Conservation (phyloP, 2,113 vertebrate species). For the Scophthalmus maximus region DNA sequence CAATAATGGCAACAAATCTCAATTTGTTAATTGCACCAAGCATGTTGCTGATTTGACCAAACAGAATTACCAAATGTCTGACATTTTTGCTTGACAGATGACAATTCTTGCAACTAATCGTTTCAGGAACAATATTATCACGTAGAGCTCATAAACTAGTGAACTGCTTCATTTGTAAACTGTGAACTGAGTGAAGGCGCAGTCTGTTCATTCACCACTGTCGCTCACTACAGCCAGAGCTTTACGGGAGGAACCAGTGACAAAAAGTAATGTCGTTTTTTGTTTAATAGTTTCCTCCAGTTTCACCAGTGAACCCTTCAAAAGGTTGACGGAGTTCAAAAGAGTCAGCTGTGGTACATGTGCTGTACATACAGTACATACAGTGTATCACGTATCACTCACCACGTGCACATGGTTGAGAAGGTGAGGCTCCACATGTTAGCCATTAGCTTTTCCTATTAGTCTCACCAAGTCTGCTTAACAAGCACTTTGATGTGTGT, state of each 20-base stretch:
- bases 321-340: too few relatives aligned
- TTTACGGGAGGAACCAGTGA: background rate
- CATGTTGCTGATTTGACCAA: background rate
- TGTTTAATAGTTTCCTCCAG: slow-evolving; percentile 9
- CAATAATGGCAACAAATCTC: too few relatives aligned
- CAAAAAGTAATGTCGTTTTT: background rate
- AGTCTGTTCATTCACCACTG: background rate
- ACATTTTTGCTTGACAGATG: too few relatives aligned
- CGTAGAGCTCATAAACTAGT: too few relatives aligned
- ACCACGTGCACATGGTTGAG: slow-evolving; percentile 28
- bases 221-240: background rate
- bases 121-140: background rate
- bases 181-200: too few relatives aligned
- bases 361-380: background rate
- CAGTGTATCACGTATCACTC: too few relatives aligned
- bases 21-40: too few relatives aligned
- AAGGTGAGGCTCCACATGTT: slow-evolving; percentile 52
- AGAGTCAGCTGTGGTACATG: slow-evolving; percentile 2
- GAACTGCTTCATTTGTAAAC: too few relatives aligned
- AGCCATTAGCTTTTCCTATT: slow-evolving; percentile 53
- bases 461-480: slow-evolving; percentile 47
- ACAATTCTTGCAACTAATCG: too few relatives aligned
- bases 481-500: slow-evolving; percentile 54
- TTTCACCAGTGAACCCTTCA: slow-evolving; percentile 11
- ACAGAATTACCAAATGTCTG: too few relatives aligned